A percentile compares a stretch with the other conserved stretches of the same genome.
phyloP scores from a whole-genome alignment of 2,888 invertebrate species.

The Chymomyza fuscimana region DNA sequence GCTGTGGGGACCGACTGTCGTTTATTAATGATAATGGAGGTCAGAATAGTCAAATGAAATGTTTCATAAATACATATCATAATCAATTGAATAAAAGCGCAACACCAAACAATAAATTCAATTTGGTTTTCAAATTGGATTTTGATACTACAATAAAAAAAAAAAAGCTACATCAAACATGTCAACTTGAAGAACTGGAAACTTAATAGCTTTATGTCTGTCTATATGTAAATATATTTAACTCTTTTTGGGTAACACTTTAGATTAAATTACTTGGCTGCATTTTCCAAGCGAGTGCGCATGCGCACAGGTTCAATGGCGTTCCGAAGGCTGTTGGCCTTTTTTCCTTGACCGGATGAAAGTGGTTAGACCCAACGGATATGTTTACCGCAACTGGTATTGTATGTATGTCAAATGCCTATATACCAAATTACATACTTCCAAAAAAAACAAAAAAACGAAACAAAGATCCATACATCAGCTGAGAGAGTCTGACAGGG shows the following conservation, averaged over 20 bases:
- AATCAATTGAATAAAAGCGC: conserved; percentile 69
- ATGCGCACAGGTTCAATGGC: conserved; percentile 64
- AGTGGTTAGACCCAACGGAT: conserved; percentile 68
- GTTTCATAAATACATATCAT: conserved; percentile 72
- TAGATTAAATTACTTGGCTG: conserved; percentile 64
- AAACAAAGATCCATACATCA: conserved; percentile 21
- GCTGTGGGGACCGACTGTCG: conserved; percentile 20
- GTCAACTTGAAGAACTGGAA: conserved; percentile 29
- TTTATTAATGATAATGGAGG: conserved; percentile 77
- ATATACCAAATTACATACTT: conserved; percentile 12
- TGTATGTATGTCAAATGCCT: conserved; percentile 44
- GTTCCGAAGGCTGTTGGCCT: conserved; percentile 61
- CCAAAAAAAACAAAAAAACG: neutral
- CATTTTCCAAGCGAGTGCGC: conserved; percentile 72
- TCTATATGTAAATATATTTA: neutral
- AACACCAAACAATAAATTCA: conserved; percentile 47
- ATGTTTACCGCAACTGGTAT: conserved; percentile 62
- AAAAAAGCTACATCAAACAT: neutral
- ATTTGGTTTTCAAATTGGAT: conserved; percentile 54
- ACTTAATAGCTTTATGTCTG: conserved; percentile 33
- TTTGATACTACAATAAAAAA: conserved; percentile 37
- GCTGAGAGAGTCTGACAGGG: conserved; percentile 18
- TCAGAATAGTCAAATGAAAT: conserved; percentile 77
- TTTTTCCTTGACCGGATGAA: conserved; percentile 62
- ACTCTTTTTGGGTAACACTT: conserved; percentile 45